phyloP scores from a whole-genome alignment of 2,797 vertebrate genomes.

The Parambassis ranga region DNA sequence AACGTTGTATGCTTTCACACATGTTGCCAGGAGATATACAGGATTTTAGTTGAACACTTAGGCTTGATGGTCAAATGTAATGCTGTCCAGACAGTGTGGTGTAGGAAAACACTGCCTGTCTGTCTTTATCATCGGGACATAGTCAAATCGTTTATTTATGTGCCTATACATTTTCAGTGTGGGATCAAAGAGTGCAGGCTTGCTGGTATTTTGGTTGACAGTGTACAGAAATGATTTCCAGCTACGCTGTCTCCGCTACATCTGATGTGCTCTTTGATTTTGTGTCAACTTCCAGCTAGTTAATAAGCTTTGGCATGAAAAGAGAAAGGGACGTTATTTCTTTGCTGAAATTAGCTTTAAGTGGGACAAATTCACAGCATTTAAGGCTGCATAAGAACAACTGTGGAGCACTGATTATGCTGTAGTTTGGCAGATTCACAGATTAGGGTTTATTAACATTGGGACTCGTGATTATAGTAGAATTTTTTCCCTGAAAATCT shows the following conservation, averaged over 20 bases:
- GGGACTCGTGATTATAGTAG: no score
- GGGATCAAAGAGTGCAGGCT: conserved; percentile 11
- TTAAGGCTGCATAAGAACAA: background rate
- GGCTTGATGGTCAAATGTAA: background rate
- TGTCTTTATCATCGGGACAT: background rate
- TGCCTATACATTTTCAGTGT: conserved; percentile 6
- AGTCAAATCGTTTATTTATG: background rate
- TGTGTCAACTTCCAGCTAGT: conserved; percentile 2
- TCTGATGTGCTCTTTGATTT: conserved; percentile 10
- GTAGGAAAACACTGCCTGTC: background rate
- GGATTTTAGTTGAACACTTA: background rate
- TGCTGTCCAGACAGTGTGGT: background rate
- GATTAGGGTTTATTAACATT: no score
- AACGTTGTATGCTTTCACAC: no score
- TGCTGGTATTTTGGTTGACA: conserved; percentile 9
- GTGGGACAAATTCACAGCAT: background rate
- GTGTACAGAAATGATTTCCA: conserved; percentile 11
- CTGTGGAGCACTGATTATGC: no score
- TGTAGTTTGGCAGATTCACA: no score
- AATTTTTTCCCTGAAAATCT: background rate
- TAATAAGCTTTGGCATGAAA: conserved; percentile 5
- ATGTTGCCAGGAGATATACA: background rate
- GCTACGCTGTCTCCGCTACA: background rate
- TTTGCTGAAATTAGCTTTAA: conserved; percentile 11
- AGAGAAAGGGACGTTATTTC: background rate